Percentiles rank a stretch among this genome's conserved stretches.
Conservation (phyloP, 2,888 invertebrate genomes). For the Agonopterix arenella region DNA sequence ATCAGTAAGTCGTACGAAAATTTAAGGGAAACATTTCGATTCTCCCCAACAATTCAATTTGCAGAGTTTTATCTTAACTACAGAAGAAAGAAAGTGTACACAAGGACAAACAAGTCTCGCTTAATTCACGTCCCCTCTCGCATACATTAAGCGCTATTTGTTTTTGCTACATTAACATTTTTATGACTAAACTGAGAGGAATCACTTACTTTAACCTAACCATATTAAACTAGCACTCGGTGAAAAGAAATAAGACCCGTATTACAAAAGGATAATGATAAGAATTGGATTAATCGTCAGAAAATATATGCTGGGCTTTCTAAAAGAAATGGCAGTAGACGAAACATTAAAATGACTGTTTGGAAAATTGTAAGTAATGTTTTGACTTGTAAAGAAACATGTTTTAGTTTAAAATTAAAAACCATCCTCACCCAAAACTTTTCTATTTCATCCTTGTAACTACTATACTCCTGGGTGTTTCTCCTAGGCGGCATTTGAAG, state of each 20-base stretch:
- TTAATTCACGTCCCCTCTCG: constrained; percentile 60
- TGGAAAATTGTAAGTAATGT: constrained; percentile 16
- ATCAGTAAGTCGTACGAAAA: too few species aligned
- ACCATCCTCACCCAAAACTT: too few species aligned
- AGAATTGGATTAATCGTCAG: constrained; percentile 1
- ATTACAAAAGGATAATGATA: constrained; percentile 9
- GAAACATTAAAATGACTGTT: constrained; percentile 16
- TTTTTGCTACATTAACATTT: constrained; percentile 75
- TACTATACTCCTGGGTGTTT: too few species aligned
- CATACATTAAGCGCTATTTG: constrained; percentile 71
- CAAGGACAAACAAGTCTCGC: constrained; percentile 31
- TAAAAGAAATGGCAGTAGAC: constrained; percentile 2
- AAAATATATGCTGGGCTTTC: background rate
- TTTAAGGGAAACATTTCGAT: constrained; percentile 16
- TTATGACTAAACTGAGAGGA: constrained; percentile 71
- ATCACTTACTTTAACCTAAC: constrained; percentile 57
- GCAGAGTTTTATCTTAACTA: constrained; percentile 35
- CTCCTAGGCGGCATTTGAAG: too few species aligned
- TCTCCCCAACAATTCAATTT: constrained; percentile 41
- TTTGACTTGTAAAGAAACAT: constrained; percentile 7
- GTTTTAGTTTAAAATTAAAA: too few species aligned
- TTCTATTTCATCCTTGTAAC: too few species aligned
- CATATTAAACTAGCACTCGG: constrained; percentile 18
- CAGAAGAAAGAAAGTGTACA: constrained; percentile 25
- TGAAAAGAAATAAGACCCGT: constrained; percentile 8